phyloP scores from a whole-genome alignment of 1,140 invertebrate species.

The Apis dorsata region DNA sequence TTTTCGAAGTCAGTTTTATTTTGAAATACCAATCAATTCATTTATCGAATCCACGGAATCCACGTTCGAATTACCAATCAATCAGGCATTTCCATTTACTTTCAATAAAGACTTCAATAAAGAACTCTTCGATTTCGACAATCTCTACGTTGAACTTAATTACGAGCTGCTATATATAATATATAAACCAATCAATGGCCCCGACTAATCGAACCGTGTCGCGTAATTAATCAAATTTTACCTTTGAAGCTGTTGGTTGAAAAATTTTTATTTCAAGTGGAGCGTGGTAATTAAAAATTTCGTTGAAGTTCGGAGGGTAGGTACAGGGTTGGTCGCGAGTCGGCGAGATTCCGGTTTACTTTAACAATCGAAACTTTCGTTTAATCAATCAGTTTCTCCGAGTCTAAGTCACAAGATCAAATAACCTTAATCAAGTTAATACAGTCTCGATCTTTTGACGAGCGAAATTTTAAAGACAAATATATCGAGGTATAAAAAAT shows the following conservation, averaged over 20 bases:
- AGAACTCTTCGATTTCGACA: no score
- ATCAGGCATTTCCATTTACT: constrained; percentile 19
- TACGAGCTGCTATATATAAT: not conserved
- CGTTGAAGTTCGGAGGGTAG: not conserved
- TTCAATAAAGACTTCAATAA: constrained; percentile 25
- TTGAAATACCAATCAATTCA: not conserved
- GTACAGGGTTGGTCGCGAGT: not conserved
- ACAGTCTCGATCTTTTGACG: not conserved
- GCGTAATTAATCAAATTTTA: constrained; percentile 14
- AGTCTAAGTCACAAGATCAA: not conserved
- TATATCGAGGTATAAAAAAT: no score
- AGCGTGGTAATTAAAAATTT: constrained; percentile 30
- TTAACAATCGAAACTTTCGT: constrained; percentile 25
- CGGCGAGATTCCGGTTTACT: constrained; percentile 23
- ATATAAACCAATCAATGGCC: not conserved
- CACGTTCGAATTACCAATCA: not conserved
- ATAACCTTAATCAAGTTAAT: constrained; percentile 4
- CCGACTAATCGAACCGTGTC: not conserved
- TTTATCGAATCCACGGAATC: not conserved
- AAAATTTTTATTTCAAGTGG: constrained; percentile 3
- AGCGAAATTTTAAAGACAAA: not conserved
- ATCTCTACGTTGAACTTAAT: not conserved
- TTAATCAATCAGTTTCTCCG: not conserved
- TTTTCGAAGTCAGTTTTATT: not conserved
- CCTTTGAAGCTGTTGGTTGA: not conserved